These are phyloP conservation scores for Choreutis nemorana DNA, from an alignment of 2,888 invertebrate species.

Conservation along the genomic window DNA sequence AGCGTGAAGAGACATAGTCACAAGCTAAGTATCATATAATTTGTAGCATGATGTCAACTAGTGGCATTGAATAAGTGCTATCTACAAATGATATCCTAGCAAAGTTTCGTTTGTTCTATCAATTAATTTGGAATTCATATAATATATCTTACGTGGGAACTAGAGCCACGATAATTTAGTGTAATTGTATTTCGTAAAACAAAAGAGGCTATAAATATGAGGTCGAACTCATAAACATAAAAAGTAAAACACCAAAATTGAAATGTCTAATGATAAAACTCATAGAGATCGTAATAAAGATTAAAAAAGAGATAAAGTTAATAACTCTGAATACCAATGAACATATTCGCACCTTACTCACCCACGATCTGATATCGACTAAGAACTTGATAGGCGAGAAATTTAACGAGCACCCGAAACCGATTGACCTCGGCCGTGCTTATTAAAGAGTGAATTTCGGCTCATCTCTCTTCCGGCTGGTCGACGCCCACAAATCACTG, in stretches of 20 bases:
- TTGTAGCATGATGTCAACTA: too few relatives aligned
- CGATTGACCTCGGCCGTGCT: constrained; percentile 30
- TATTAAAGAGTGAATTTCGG: constrained; percentile 23
- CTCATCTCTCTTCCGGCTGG: constrained; percentile 35
- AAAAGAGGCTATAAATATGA: too few relatives aligned
- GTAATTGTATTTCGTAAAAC: too few relatives aligned
- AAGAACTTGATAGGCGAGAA: constrained; percentile 24
- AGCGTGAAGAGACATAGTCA: too few relatives aligned
- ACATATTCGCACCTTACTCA: constrained; percentile 25
- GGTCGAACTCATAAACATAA: too few relatives aligned
- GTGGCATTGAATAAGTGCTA: too few relatives aligned
- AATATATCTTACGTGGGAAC: too few relatives aligned
- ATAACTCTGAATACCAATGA: constrained; percentile 24
- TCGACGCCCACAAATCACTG: constrained; percentile 31
- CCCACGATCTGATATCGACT: constrained; percentile 24
- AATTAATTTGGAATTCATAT: too few relatives aligned
- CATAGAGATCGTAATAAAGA: constrained; percentile 8
- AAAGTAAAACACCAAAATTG: constrained; percentile 8
- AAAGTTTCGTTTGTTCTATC: too few relatives aligned
- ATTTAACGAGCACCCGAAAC: constrained; percentile 29
- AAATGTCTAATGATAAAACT: constrained; percentile 4
- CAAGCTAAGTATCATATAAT: too few relatives aligned
- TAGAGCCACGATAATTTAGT: too few relatives aligned
- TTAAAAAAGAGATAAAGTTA: constrained; percentile 16
- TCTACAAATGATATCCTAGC: too few relatives aligned